Base-by-base conservation (phyloP, 1,140 invertebrate genomes). In the Trigoniulus corallinus region DNA sequence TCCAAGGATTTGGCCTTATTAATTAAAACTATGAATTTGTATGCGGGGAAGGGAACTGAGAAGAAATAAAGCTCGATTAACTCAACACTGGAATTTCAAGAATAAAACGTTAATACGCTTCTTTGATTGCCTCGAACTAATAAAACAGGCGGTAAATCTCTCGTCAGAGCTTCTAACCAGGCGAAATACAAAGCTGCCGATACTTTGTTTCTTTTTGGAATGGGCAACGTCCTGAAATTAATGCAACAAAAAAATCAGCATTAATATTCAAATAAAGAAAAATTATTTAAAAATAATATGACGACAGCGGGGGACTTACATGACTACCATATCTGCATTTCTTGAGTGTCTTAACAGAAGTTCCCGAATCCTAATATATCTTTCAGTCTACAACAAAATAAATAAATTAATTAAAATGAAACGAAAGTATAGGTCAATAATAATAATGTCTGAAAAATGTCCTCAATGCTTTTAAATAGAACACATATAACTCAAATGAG, bases 71-170 rank as follows among this genome's bases (percentile, higher is more conserved):
- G 18, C 37, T 18, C 18, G 37, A 39, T 13, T 39, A 39, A 12
- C 43, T 10, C 12, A 10, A 23, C 7, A 44, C 7, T 44, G 7
- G 7, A 10, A 12, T 10, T 23, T 20, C 24, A 48, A 7, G 48
- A 50, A 25, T 50, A 50, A 22, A 50, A 50, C 4, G 48, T 50
- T 10, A 50, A 25, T 15, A 50, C 48, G 22, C 37, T 7, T 13
- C 12, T 45, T 43, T 50, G 48, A 22, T 50, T 50, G 3, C 48
- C 48, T 10, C 48, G 34, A 22, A 50, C 21, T 15, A 50, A 22
- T 4, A 50, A 27, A 26, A n/a, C 18, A 25, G 48, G 48, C 4
- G 48, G 48, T 15, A 50, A 27, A 25, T 43, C 48, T 29, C 43
- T 50, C 2, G 48, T 50, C 20, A 50, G 23, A 22, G 27, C 25